A percentile compares a stretch with the other conserved stretches of the same genome.
Conservation (phyloP, 2,797 vertebrate species). For the Poecile montanus region DNA sequence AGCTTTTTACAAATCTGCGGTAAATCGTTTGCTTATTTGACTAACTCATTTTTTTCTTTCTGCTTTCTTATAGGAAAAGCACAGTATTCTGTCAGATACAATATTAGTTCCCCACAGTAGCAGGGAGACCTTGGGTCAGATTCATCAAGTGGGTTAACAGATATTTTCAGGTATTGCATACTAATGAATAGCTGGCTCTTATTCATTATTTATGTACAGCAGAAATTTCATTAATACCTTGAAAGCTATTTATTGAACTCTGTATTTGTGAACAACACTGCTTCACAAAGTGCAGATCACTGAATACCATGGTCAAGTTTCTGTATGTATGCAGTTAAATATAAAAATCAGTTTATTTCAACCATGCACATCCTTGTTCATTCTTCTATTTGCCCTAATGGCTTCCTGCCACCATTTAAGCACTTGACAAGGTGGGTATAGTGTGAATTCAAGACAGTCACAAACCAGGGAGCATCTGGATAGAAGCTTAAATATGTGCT, state of each 20-base stretch:
- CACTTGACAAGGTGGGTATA: background rate
- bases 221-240: conserved; percentile 31
- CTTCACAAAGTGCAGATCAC: background rate
- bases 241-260: conserved; percentile 39
- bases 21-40: background rate
- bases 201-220: conserved; percentile 34
- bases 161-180: conserved; percentile 55
- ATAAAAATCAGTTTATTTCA: background rate
- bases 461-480: background rate
- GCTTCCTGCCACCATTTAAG: background rate
- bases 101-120: conserved; percentile 11
- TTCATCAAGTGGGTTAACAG: conserved; percentile 39
- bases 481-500: background rate
- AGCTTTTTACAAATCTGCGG: background rate
- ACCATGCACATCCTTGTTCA: background rate
- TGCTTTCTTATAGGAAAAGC: background rate
- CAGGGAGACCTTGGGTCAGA: conserved; percentile 40
- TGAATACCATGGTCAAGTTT: background rate
- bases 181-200: conserved; percentile 45
- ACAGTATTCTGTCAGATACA: background rate
- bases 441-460: background rate
- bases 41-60: background rate
- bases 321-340: background rate
- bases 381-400: background rate
- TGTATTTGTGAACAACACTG: background rate